Percentiles rank a stretch among this genome's conserved stretches.
Conservation (phyloP, 2,888 invertebrate species). For the Phortica okadai region DNA sequence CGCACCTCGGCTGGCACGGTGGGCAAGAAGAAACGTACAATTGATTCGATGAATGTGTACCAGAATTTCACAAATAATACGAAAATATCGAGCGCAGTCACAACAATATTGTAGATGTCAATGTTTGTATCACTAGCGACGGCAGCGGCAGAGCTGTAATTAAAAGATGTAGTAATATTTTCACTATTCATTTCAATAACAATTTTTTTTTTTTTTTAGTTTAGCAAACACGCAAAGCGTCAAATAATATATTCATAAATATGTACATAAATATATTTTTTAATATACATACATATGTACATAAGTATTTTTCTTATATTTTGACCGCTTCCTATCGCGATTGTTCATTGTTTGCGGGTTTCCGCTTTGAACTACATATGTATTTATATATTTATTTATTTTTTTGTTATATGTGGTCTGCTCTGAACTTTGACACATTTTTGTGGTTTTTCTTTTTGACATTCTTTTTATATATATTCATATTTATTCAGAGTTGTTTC, state of each 20-base stretch:
- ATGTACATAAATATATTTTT: no score
- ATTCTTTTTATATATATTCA: slow-evolving; percentile 7
- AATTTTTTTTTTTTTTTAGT: not conserved
- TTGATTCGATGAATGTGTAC: slow-evolving; percentile 75
- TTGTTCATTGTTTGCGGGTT: not conserved
- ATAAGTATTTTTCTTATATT: no score
- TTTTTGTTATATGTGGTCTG: not conserved
- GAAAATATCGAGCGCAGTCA: slow-evolving; percentile 66
- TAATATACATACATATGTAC: no score
- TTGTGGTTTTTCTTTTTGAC: slow-evolving; percentile 14
- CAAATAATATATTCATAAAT: no score
- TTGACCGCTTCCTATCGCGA: no score
- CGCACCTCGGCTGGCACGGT: slow-evolving; percentile 78
- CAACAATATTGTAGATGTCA: slow-evolving; percentile 59
- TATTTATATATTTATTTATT: not conserved
- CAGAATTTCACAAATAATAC: slow-evolving; percentile 65
- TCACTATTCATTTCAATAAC: not conserved
- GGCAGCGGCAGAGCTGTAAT: slow-evolving; percentile 72
- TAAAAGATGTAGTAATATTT: not conserved
- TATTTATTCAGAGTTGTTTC: not conserved
- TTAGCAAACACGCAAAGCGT: not conserved
- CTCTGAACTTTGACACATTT: slow-evolving; percentile 7
- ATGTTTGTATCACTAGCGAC: slow-evolving; percentile 43
- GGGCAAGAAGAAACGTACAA: slow-evolving; percentile 80
- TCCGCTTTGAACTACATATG: not conserved